Evolutionary conservation across 2,888 invertebrate species (phyloP).

Genomic region (Alviniconcha strummeri): DNA sequence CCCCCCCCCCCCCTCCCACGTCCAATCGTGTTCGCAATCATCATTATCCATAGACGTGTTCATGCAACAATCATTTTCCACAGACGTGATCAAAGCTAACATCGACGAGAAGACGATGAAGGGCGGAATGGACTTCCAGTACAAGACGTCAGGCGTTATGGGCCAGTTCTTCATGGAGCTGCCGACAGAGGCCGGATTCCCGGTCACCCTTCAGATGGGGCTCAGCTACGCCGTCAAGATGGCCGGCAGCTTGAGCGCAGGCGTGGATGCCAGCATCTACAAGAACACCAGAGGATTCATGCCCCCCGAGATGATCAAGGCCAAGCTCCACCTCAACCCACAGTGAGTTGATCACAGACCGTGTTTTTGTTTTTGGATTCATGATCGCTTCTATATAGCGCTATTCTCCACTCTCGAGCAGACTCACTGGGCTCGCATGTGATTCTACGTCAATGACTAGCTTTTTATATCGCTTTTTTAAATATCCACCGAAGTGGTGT

Average conservation of each 20-base stretch:
- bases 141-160: neutral
- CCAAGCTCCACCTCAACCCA: neutral
- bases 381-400: neutral
- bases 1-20: no score
- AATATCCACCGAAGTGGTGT: no score
- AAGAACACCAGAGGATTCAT: neutral
- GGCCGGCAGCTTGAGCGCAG: neutral
- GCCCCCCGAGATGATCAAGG: neutral
- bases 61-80: no score
- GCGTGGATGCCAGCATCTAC: neutral
- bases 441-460: no score
- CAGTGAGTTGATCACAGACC: neutral
- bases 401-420: no score
- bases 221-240: conserved; percentile 13
- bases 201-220: conserved; percentile 17
- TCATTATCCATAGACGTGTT: no score
- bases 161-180: conserved; percentile 16
- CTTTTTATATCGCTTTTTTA: no score
- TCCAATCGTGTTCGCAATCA: no score
- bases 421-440: no score
- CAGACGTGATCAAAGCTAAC: neutral
- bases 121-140: neutral
- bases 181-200: conserved; percentile 16
- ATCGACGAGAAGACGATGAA: neutral
- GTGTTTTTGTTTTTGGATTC: neutral